These are phyloP conservation scores for Rhodinocichla rosea DNA, from an alignment of 2,113 vertebrate species.

Conservation along the genomic window DNA sequence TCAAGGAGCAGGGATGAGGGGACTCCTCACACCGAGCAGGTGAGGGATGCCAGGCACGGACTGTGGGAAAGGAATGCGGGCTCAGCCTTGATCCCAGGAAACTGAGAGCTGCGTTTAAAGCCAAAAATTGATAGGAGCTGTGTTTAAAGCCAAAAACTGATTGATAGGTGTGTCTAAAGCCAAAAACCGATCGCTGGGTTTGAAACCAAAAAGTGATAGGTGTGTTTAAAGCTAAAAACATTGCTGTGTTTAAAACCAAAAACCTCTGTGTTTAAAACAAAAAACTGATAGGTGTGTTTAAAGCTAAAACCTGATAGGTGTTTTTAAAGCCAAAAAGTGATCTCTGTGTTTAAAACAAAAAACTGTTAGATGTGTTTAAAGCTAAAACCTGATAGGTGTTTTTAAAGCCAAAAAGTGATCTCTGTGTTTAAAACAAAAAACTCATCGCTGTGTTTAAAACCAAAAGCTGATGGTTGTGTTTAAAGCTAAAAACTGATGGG, in stretches of 20 bases:
- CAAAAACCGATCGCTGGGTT: background rate
- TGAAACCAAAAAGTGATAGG: fast-evolving
- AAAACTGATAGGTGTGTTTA: background rate
- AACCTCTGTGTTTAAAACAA: background rate
- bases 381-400: background rate
- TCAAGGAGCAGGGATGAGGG: background rate
- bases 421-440: background rate
- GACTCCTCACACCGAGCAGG: background rate
- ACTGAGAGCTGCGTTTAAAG: background rate
- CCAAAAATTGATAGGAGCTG: background rate
- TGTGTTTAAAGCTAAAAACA: background rate
- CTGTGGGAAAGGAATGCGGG: fast-evolving
- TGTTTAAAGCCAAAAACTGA: background rate
- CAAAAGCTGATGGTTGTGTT: background rate
- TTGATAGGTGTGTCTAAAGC: background rate
- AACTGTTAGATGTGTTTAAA: background rate
- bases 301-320: background rate
- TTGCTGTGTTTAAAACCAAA: background rate
- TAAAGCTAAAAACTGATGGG: fast-evolving
- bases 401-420: background rate
- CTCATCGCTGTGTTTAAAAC: background rate
- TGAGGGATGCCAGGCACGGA: background rate
- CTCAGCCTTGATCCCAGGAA: background rate
- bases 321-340: no score
- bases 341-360: background rate